These are phyloP conservation scores for Pleuronectes platessa DNA, from an alignment of 2,113 vertebrate genomes.

Conservation along the genomic window DNA sequence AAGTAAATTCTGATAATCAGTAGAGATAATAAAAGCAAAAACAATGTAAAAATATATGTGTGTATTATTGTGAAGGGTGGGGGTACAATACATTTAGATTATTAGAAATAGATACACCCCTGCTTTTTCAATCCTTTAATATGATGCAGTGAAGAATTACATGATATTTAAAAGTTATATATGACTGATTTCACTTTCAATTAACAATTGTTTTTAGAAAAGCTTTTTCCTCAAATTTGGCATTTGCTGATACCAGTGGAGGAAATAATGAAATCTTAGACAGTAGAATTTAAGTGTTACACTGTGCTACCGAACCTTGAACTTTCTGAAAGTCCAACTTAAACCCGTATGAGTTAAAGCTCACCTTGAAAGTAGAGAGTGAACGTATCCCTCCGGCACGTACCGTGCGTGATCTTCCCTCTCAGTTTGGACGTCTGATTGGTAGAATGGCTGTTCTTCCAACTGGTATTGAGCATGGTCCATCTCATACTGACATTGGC, in stretches of 20 bases:
- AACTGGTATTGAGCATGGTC: constrained; percentile 35
- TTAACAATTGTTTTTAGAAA: too few species aligned
- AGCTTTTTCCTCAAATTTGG: too few species aligned
- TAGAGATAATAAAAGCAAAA: too few species aligned
- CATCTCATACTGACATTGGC: constrained; percentile 37
- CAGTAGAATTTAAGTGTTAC: too few species aligned
- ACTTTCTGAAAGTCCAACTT: neutral
- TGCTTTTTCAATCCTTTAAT: neutral
- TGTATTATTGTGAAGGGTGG: too few species aligned
- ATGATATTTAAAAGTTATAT: neutral
- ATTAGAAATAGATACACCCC: too few species aligned
- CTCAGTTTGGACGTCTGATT: constrained; percentile 32
- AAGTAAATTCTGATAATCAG: too few species aligned
- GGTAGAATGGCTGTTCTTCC: constrained; percentile 45
- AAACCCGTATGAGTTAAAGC: constrained; percentile 10
- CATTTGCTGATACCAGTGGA: too few species aligned
- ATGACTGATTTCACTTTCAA: too few species aligned
- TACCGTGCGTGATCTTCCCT: constrained; percentile 65
- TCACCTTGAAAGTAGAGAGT: constrained; percentile 67
- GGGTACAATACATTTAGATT: too few species aligned
- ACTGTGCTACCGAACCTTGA: neutral
- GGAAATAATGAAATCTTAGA: too few species aligned
- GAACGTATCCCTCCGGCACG: constrained; percentile 65
- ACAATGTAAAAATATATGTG: too few species aligned
- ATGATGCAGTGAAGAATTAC: neutral